Evolutionary conservation across 2,888 invertebrate species (phyloP).

Genomic region (Macaria notata): DNA sequence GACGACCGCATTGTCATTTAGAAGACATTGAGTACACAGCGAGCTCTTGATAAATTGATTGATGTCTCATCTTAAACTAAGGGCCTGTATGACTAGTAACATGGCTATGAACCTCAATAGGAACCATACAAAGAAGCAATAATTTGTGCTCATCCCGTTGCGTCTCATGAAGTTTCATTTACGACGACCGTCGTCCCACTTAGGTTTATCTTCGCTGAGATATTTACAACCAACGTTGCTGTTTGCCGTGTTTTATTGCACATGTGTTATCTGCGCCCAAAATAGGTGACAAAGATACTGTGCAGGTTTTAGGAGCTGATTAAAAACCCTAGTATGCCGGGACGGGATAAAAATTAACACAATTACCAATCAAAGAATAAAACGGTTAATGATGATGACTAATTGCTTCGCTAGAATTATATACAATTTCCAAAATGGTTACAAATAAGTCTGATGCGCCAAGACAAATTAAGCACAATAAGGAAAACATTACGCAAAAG

Average conservation of each 20-base stretch:
- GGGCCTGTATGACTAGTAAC: conserved; percentile 8
- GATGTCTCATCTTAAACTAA: conserved; percentile 33
- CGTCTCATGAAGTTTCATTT: conserved; percentile 38
- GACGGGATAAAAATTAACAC: too few species aligned
- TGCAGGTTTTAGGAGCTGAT: conserved; percentile 15
- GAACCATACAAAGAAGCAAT: conserved; percentile 10
- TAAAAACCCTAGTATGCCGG: not conserved
- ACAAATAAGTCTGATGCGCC: too few species aligned
- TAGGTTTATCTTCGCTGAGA: conserved; percentile 43
- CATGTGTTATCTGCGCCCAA: conserved; percentile 28
- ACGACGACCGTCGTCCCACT: conserved; percentile 46
- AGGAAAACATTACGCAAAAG: conserved; percentile 43
- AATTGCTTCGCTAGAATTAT: too few species aligned
- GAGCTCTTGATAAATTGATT: conserved; percentile 52
- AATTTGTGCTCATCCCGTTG: conserved; percentile 25
- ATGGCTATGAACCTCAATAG: conserved; percentile 4
- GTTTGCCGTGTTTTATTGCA: conserved; percentile 31
- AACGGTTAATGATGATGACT: too few species aligned
- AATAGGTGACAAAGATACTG: conserved; percentile 29
- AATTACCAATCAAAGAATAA: too few species aligned
- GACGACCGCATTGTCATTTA: conserved; percentile 41
- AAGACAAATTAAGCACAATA: conserved; percentile 10
- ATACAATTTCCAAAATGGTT: too few species aligned
- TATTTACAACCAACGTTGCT: conserved; percentile 39
- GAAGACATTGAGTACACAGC: conserved; percentile 39